phyloP scores from a whole-genome alignment of 1,140 invertebrate species.

The Acromyrmex heyeri region DNA sequence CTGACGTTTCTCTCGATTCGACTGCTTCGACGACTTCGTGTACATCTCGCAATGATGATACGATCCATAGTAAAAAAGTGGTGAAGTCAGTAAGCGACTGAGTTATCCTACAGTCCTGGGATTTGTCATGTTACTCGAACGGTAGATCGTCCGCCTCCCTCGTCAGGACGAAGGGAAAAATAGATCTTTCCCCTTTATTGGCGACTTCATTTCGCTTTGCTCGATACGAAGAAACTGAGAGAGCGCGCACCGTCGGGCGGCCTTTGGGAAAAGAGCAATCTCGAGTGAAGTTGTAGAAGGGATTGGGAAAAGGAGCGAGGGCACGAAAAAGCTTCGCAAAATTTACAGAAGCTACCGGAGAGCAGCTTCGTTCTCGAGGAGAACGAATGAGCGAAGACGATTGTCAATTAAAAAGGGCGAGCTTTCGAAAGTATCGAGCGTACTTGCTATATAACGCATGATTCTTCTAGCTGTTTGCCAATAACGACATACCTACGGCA shows the following conservation, averaged over 20 bases:
- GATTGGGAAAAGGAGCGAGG: slow-evolving; percentile 18
- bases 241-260: slow-evolving; percentile 11
- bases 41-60: slow-evolving; percentile 19
- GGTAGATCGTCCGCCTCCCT: slow-evolving; percentile 34
- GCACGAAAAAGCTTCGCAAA: slow-evolving; percentile 38
- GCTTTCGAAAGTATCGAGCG: slow-evolving; percentile 19
- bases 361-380: background rate
- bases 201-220: slow-evolving; percentile 40
- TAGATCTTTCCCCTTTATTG: slow-evolving; percentile 60
- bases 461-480: slow-evolving; percentile 4
- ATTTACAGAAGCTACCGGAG: slow-evolving; percentile 48
- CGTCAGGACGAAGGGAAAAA: slow-evolving; percentile 50
- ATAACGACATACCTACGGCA: background rate
- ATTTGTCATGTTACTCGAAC: slow-evolving; percentile 44
- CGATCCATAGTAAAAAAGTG: slow-evolving; percentile 32
- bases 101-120: slow-evolving; percentile 32
- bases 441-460: slow-evolving; percentile 35
- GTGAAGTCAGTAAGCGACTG: slow-evolving; percentile 25
- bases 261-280: slow-evolving; percentile 64
- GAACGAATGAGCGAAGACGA: slow-evolving; percentile 16
- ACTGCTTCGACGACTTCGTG: background rate
- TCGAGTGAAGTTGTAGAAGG: slow-evolving; percentile 45
- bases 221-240: slow-evolving; percentile 30
- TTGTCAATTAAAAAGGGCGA: slow-evolving; percentile 53
- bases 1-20: slow-evolving; percentile 42